These are phyloP conservation scores for Umimayanthus chanpuru DNA, from an alignment of 92 coral and sea anemone genomes.

Conservation along the genomic window DNA sequence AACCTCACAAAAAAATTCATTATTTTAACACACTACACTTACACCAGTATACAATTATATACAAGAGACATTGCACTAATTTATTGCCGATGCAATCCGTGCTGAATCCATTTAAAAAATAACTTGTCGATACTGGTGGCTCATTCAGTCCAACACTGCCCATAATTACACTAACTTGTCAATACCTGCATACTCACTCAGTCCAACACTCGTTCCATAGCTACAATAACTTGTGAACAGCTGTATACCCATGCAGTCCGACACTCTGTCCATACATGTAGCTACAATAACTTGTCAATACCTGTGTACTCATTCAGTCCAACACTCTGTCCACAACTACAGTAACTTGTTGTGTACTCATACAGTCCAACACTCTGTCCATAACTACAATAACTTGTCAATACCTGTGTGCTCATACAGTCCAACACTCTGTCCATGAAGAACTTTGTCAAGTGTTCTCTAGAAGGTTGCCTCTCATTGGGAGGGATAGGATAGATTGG, in stretches of 20 bases:
- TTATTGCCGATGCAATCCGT: not conserved
- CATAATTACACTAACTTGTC: not conserved
- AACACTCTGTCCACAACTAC: no score
- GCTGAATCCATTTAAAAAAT: no score
- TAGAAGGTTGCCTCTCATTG: slow-evolving; percentile 67
- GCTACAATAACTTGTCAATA: no score
- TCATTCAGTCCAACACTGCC: not conserved
- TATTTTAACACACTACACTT: no score
- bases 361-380: not conserved
- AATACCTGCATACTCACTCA: slow-evolving; percentile 94
- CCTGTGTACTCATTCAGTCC: no score
- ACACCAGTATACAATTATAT: no score
- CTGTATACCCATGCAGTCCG: slow-evolving; percentile 96
- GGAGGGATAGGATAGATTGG: slow-evolving; percentile 81
- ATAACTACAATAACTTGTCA: not conserved
- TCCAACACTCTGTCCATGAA: slow-evolving; percentile 93
- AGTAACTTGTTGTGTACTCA: no score
- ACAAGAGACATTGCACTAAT: not conserved
- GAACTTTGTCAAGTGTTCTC: slow-evolving; percentile 82
- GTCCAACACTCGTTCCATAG: slow-evolving; percentile 88
- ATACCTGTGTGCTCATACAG: slow-evolving; percentile 95
- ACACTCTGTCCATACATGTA: slow-evolving; percentile 92
- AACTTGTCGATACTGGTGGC: no score
- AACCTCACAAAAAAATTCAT: no score
- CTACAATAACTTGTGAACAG: slow-evolving; percentile 38